Conservation (phyloP, 1,140 invertebrate species). For the Reticulitermes speratus region DNA sequence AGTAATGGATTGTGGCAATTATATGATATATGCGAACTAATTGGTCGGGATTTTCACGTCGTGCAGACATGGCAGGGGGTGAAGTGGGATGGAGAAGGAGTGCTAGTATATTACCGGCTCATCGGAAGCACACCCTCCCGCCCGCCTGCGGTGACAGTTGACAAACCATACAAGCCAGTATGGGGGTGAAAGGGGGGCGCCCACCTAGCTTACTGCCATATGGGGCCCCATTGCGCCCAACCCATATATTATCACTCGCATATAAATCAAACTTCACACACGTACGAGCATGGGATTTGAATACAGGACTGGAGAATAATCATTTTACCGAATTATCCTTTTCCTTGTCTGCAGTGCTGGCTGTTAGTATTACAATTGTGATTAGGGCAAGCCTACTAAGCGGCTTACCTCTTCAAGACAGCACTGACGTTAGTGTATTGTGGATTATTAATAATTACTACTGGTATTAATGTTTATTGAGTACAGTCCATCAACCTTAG, state of each 20-base stretch:
- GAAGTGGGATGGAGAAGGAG: not conserved
- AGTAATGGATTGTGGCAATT: constrained; percentile 15
- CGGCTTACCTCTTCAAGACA: too few relatives aligned
- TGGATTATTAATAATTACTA: too few relatives aligned
- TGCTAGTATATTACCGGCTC: not conserved
- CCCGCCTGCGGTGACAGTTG: constrained; percentile 10
- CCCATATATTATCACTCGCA: constrained; percentile 5
- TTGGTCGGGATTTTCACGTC: constrained; percentile 5
- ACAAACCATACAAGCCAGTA: not conserved
- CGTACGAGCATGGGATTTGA: not conserved
- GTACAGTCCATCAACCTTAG: too few relatives aligned
- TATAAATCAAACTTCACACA: constrained; percentile 17
- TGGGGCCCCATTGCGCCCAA: not conserved
- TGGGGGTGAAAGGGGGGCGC: too few relatives aligned
- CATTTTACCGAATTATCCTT: constrained; percentile 5
- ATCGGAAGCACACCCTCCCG: not conserved
- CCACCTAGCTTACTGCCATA: not conserved
- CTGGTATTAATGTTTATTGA: too few relatives aligned
- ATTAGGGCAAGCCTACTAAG: too few relatives aligned
- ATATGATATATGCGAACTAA: constrained; percentile 9
- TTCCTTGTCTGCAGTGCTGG: not conserved
- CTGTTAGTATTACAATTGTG: too few relatives aligned
- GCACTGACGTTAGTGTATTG: too few relatives aligned
- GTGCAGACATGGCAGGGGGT: too few relatives aligned
- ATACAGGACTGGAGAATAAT: not conserved